Conservation (phyloP, 2,797 vertebrate genomes). For the Macropus fuliginosus region DNA sequence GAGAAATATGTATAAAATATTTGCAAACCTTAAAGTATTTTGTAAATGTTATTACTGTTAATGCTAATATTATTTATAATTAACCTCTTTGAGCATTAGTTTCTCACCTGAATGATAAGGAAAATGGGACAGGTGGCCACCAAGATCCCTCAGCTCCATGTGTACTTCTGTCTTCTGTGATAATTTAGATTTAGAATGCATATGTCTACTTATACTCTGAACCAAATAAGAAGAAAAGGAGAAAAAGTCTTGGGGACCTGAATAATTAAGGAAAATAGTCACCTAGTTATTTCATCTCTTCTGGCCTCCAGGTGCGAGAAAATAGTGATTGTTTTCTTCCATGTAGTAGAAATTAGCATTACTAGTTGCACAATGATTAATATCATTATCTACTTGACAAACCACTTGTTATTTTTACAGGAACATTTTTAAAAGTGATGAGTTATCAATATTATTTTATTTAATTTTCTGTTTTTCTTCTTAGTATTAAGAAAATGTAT, state of each 20-base stretch:
- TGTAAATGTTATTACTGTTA: neutral
- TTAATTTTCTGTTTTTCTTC: neutral
- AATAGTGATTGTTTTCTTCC: constrained; percentile 14
- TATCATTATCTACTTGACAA: neutral
- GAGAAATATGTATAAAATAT: neutral
- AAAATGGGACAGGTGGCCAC: neutral
- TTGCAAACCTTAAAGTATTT: neutral
- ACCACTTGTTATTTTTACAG: constrained; percentile 32
- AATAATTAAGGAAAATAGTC: constrained; percentile 21
- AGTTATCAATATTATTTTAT: constrained; percentile 22
- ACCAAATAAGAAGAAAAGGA: neutral
- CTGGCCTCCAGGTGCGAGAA: neutral
- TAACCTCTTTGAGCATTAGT: neutral
- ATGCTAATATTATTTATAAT: neutral
- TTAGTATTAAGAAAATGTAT: neutral
- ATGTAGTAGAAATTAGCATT: neutral
- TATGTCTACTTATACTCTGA: neutral
- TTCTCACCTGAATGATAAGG: neutral
- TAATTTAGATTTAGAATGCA: neutral
- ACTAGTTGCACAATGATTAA: neutral
- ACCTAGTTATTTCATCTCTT: neutral
- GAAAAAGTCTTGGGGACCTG: neutral
- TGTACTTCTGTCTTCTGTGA: neutral
- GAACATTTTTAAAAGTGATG: neutral
- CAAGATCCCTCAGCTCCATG: neutral